Evolutionary conservation across 2,113 vertebrate genomes (phyloP).

Genomic region (Bolborhynchus lineola): DNA sequence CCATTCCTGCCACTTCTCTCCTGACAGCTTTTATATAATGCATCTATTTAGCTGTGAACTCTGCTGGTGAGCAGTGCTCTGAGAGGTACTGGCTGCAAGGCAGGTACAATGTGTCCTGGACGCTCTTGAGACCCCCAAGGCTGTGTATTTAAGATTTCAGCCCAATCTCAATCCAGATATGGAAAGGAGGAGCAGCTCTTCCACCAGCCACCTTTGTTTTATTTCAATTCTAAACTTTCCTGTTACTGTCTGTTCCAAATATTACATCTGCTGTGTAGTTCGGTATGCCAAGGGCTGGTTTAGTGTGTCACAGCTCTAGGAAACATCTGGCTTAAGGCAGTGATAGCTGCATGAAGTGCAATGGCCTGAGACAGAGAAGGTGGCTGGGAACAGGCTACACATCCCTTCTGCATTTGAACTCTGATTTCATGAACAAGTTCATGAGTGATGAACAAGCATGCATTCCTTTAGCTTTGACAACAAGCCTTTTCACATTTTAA

Average conservation of each 20-base stretch:
- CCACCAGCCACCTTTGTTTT: not conserved
- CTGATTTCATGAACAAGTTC: not conserved
- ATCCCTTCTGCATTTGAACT: not conserved
- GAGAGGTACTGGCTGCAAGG: not conserved
- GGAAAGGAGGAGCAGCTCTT: not conserved
- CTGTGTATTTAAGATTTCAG: not conserved
- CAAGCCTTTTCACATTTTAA: not conserved
- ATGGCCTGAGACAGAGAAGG: not conserved
- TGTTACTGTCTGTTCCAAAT: not conserved
- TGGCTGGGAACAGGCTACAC: not conserved
- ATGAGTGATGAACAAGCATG: not conserved
- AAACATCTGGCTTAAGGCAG: not conserved
- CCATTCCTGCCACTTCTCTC: accelerated
- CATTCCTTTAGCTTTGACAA: not conserved
- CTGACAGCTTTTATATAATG: not conserved
- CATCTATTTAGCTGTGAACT: not conserved
- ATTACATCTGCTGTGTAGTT: not conserved
- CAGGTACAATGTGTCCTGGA: not conserved
- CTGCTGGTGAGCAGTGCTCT: not conserved
- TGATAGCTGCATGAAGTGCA: not conserved
- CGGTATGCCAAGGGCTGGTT: not conserved
- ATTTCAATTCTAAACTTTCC: not conserved
- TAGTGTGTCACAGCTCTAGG: not conserved
- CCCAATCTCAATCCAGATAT: not conserved
- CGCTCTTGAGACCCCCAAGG: not conserved